These are phyloP conservation scores for Drosophila ustulata DNA, from an alignment of 2,888 invertebrate species.

Conservation along the genomic window DNA sequence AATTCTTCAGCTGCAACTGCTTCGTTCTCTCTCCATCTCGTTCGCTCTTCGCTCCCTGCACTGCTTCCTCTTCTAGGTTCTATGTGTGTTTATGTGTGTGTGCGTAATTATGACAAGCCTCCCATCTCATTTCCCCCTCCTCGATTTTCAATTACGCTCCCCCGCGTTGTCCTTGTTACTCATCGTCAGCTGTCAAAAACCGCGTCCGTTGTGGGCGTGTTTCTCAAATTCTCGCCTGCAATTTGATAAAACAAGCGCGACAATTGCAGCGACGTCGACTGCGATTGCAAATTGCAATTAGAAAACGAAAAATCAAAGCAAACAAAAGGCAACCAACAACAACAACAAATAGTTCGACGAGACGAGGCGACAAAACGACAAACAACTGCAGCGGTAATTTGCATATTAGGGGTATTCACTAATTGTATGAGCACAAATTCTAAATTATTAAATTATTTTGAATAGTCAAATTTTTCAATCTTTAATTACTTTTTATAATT, in stretches of 20 bases:
- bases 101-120: conserved; percentile 37
- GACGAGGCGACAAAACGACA: conserved; percentile 1
- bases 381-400: conserved; percentile 23
- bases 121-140: neutral
- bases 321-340: conserved; percentile 21
- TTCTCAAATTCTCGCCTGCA: conserved; percentile 47
- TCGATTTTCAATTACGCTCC: neutral
- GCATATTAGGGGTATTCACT: conserved; percentile 13
- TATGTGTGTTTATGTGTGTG: conserved; percentile 28
- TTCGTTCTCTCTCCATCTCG: conserved; percentile 37
- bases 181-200: conserved; percentile 46
- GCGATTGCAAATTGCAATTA: conserved; percentile 17
- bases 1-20: conserved; percentile 68
- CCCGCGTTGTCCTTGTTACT: conserved; percentile 33
- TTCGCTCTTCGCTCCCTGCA: conserved; percentile 7
- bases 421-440: neutral
- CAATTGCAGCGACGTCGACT: conserved; percentile 34
- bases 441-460: neutral
- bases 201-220: conserved; percentile 47
- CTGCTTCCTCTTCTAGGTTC: conserved; percentile 25
- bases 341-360: conserved; percentile 19
- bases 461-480: too few relatives aligned
- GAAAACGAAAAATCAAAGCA: conserved; percentile 31
- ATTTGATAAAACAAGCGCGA: conserved; percentile 38
- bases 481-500: too few relatives aligned